These are phyloP conservation scores for Caradrina clavipalpis DNA, from an alignment of 2,888 invertebrate species.

Conservation along the genomic window DNA sequence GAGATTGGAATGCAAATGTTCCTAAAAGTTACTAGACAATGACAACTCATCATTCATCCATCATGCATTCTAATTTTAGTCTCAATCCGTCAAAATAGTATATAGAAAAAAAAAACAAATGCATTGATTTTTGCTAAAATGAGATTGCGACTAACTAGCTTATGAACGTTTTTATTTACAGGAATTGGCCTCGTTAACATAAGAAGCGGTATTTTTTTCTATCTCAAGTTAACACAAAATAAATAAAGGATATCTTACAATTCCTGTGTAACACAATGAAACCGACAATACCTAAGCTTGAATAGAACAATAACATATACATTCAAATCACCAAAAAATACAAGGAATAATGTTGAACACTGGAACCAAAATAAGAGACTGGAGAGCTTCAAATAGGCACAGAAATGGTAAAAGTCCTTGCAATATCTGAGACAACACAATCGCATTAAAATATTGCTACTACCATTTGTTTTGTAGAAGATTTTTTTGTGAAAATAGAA, in stretches of 20 bases:
- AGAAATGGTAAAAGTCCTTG: slow-evolving; percentile 47
- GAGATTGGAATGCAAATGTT: too few species aligned
- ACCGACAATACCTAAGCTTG: background rate
- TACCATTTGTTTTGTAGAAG: slow-evolving; percentile 21
- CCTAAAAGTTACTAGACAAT: too few species aligned
- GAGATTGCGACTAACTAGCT: too few species aligned
- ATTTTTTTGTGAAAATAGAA: too few species aligned
- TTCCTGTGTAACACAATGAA: background rate
- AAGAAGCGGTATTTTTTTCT: too few species aligned
- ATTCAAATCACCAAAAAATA: slow-evolving; percentile 28
- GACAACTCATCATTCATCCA: too few species aligned
- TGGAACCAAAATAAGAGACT: slow-evolving; percentile 27
- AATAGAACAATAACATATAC: background rate
- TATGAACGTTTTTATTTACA: too few species aligned
- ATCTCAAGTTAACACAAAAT: background rate
- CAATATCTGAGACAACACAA: slow-evolving; percentile 59
- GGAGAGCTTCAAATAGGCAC: slow-evolving; percentile 46
- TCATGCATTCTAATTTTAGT: too few species aligned
- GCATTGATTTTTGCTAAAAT: too few species aligned
- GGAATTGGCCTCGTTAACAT: too few species aligned
- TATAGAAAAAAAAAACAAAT: too few species aligned
- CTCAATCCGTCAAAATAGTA: too few species aligned
- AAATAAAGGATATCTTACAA: background rate
- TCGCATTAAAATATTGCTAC: slow-evolving; percentile 54
- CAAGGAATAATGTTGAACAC: slow-evolving; percentile 41